Base-by-base conservation (phyloP, 1,140 invertebrate species). In the Meloidogyne chitwoodi region DNA sequence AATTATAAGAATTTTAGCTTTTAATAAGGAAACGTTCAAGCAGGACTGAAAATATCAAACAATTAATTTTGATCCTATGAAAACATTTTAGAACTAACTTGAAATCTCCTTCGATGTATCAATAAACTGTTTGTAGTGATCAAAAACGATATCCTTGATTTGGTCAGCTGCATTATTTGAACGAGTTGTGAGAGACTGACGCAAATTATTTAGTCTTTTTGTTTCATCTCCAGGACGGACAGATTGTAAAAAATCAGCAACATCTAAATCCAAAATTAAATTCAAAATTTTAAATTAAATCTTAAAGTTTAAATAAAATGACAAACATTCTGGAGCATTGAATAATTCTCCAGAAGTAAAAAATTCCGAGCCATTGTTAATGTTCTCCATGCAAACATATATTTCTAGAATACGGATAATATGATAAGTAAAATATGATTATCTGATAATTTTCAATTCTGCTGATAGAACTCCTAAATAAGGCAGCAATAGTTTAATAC, bases 71-170 rank as follows among this genome's bases (percentile, higher is more conserved):
- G 6, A 10, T 8, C 27, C 74, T 26, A 29, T 68, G 22, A 8
- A 27, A 24, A 22, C 2, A 31, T 63, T 16, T 48, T n/a, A 16
- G 11, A 75, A 68, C 77, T 66, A 26, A 87, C 86, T 77, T 22
- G 86, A 80, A 62, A 86, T 84, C 41, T 86, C 84, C 29, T 86
- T 87, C 0, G 86, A 80, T 12, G 84, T 80, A 44, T 86, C 84
- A 70, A 86, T 86, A 76, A 86, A 86, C 66, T 86, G 84, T 63
- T 79, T 73, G 72, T 87, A 86, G 65, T 86, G 86, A 16, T 87
- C 84, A 71, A 85, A 85, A 12, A 85, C 83, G 63, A 86, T 83
- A 48, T 85, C 86, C 56, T 85, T 87, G 27, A 85, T 82, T 11
- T 75, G 68, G 24, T 85, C 84, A 14, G 84, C 71, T 2, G 85